Evolutionary conservation across 2,113 vertebrate genomes (phyloP), one percentile per base, ranked within the genome.

Genomic region (Oostethus manadensis): DNA sequence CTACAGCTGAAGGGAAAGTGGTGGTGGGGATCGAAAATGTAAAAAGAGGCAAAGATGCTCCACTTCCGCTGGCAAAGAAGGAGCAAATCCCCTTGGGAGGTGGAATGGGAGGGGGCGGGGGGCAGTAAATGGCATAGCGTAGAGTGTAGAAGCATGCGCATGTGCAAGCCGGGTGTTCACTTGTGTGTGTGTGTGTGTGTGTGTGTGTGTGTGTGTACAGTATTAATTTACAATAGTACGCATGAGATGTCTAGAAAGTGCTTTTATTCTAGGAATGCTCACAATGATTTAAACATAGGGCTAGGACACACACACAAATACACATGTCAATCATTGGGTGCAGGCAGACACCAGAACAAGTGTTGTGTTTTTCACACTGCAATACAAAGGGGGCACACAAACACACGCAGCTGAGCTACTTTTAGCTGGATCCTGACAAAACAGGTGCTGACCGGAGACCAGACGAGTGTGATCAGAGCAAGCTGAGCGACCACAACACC

Each of bases 341-440:
- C 64, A 70, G 77, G 75, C 77, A 72, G 74, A 74, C 61, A 47
- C 64, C 48, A 60, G 75, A 75, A 60, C 84, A 85, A 86, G 79
- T 86, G 84, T 81, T 77, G 59, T 50, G 68, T 84, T 88, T 84
- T 85, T 86, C 86, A 82, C 87, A 70, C 69, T 57, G 62, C 74
- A 43, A 38, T 40, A 47, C 56, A 68, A 66, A 60, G 67, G 68
- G 56, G 73, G 64, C 48, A 18, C 51, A 45, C 29, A 23, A 51
- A 43, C 44, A 35, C 53, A 53, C 56, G 43, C 38, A 26, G n/a
- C n/a, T 11, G 53, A 10, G 29, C 53, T 40, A 56, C 38, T 56
- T 56, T 40, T 40, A 56, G 35, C 53, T 56, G 29, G 5, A 42
- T 21, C 18, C 42, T 44, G 11, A 62, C 40, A 69, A 49, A 66